Base-by-base conservation (phyloP, 2,113 vertebrate species). In the Saguinus midas region DNA sequence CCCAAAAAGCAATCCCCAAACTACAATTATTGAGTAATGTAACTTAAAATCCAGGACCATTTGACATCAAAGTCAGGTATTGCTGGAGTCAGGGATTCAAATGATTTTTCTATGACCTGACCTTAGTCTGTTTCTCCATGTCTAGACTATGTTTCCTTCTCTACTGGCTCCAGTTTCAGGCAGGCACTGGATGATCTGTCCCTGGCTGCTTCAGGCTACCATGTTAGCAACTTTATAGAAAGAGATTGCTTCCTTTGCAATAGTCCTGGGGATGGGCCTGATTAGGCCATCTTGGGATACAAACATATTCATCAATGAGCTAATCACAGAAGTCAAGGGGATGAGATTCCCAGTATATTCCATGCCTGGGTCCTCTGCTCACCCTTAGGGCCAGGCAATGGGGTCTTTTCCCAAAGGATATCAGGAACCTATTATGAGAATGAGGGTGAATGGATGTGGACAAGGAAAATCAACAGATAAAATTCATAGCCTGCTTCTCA, bases 31-130 rank as follows among this genome's bases (percentile, higher is more conserved):
- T 94, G 61, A 83, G 9, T 27, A 61, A 81, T 1, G 25, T 84
- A 87, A 84, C 50, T 96, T 80, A 87, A 75, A 89, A 80, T 95
- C 50, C 50, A 81, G 40, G 72, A 64, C 37, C 25, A 64, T 82
- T 72, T 90, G 55, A 83, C 43, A 96, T 91, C 45, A 48, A 87
- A 76, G 57, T 64, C 78, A 87, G 48, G 5, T 21, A 52, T 3
- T 72, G 35, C 73, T 84, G 43, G n/a, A 87, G 84, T 16, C 29
- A 87, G 55, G 27, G 37, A 23, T 75, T 48, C 57, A 72, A 11
- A 45, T 25, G 55, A 29, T 70, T 84, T 95, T 93, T 43, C 82
- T 37, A 90, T 58, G 68, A 89, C 45, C 35, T 68, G 43, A 4
- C 55, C 12, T 90, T n/a, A 52, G 45, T 61, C 32, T 72, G 0